phyloP scores from a whole-genome alignment of 2,113 vertebrate genomes.

The Albula goreensis region DNA sequence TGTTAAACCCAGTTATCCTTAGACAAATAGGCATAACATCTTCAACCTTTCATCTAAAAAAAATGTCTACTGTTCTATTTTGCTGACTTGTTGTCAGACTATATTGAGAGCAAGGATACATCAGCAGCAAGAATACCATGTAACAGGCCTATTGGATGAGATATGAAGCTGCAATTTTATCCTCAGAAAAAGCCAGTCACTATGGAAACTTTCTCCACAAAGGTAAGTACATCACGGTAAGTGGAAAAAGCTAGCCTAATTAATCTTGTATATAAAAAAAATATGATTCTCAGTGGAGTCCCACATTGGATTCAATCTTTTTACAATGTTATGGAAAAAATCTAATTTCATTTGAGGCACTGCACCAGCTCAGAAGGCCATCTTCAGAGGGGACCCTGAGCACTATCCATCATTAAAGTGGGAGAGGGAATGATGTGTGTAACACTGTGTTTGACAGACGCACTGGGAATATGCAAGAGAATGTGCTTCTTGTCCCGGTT shows the following conservation, averaged over 20 bases:
- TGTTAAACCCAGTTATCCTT: not conserved
- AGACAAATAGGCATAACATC: not conserved
- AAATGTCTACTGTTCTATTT: not conserved
- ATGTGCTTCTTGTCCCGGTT: not conserved
- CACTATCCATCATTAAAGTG: not conserved
- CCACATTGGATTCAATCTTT: not conserved
- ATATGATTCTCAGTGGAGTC: not conserved
- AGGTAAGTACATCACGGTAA: not conserved
- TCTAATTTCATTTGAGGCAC: not conserved
- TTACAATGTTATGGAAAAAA: not conserved
- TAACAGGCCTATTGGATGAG: not conserved
- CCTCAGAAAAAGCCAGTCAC: too few relatives aligned
- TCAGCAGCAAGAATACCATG: not conserved
- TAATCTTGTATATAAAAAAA: not conserved
- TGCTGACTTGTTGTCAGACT: not conserved
- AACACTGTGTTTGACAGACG: not conserved
- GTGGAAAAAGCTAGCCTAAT: not conserved
- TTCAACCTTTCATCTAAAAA: not conserved
- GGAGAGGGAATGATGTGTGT: not conserved
- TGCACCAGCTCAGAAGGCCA: not conserved
- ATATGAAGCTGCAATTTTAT: too few relatives aligned
- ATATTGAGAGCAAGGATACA: not conserved
- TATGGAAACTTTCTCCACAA: not conserved
- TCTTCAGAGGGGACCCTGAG: conserved; percentile 4
- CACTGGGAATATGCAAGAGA: not conserved